A percentile compares a stretch with the other conserved stretches of the same genome.
Evolutionary conservation across 2,797 vertebrate genomes (phyloP).

Genomic region (Pangasius djambal): DNA sequence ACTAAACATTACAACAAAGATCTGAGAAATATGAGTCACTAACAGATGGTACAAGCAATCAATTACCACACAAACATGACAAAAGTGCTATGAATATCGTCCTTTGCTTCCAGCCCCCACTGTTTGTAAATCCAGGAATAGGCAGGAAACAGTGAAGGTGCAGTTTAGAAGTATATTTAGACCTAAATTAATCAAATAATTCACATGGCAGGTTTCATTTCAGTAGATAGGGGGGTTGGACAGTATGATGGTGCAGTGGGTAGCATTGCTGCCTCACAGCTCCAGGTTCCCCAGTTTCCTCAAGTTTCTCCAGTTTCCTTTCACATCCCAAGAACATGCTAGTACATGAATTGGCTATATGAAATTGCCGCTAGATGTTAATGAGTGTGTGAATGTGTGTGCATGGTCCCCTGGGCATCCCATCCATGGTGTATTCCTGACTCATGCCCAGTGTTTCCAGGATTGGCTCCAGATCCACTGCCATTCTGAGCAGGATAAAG

Average conservation of each 20-base stretch:
- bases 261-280: not conserved
- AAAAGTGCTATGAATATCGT: not conserved
- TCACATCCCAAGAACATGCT: not conserved
- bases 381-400: too few relatives aligned
- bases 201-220: not conserved
- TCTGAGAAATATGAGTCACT: not conserved
- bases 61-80: not conserved
- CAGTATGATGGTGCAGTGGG: not conserved
- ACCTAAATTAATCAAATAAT: not conserved
- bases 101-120: not conserved
- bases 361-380: too few relatives aligned
- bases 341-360: too few relatives aligned
- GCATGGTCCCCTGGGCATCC: too few relatives aligned
- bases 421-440: too few relatives aligned
- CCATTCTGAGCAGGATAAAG: too few relatives aligned
- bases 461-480: too few relatives aligned
- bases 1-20: not conserved
- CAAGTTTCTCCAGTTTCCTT: not conserved
- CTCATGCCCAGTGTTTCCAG: too few relatives aligned
- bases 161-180: not conserved
- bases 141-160: not conserved
- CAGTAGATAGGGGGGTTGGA: not conserved
- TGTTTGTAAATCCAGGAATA: not conserved
- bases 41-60: conserved; percentile 13
- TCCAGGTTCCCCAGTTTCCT: not conserved